phyloP scores from a whole-genome alignment of 2,797 vertebrate species.

The Passerculus sandwichensis region DNA sequence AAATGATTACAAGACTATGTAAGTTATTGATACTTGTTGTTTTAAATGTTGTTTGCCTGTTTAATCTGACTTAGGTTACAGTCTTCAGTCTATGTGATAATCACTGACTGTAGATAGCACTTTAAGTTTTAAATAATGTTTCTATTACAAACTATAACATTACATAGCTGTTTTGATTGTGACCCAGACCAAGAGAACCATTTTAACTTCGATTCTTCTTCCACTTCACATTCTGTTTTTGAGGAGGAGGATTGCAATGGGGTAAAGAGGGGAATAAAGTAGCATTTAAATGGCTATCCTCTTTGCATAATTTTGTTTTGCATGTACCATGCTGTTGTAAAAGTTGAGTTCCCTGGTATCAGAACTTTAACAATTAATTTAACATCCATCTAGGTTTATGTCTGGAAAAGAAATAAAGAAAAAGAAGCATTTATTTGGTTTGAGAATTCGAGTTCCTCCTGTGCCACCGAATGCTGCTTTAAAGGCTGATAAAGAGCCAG shows the following conservation, averaged over 20 bases:
- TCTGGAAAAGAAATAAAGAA: conserved; percentile 99
- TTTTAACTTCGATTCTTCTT: background rate
- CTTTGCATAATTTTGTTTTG: background rate
- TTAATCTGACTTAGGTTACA: background rate
- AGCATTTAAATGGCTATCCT: background rate
- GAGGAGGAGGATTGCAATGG: background rate
- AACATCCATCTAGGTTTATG: conserved; percentile 88
- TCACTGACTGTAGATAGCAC: background rate
- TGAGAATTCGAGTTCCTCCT: conserved; percentile 95
- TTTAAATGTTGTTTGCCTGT: background rate
- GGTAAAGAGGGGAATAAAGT: background rate
- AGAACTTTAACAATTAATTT: conserved; percentile 48
- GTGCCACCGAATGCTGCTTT: conserved; percentile 88
- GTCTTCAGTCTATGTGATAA: background rate
- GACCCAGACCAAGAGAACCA: background rate
- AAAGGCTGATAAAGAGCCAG: conserved; percentile 85
- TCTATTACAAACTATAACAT: background rate
- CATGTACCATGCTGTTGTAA: background rate
- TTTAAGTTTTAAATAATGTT: background rate
- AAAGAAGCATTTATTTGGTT: conserved; percentile 97
- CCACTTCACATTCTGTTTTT: background rate
- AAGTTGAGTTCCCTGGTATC: background rate
- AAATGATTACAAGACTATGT: conserved; percentile 95
- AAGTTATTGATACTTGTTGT: conserved; percentile 71
- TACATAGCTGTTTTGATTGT: background rate